Evolutionary conservation across 2,888 invertebrate species (phyloP).

Genomic region (Luperina testacea): DNA sequence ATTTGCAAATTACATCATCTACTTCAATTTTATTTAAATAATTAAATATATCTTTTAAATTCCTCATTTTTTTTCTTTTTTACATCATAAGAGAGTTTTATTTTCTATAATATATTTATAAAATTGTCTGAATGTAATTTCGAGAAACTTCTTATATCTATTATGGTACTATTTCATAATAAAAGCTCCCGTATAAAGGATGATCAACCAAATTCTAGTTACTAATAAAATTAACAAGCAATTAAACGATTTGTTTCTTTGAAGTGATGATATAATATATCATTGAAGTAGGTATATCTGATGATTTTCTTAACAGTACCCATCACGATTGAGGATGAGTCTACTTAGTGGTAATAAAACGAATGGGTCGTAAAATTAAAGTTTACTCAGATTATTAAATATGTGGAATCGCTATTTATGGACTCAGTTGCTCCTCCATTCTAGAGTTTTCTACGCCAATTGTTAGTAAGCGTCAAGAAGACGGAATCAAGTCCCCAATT

Average conservation of each 20-base stretch:
- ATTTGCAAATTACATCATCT: slow-evolving; percentile 7
- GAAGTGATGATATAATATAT: slow-evolving; percentile 41
- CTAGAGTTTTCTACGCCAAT: slow-evolving; percentile 23
- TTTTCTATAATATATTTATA: neutral
- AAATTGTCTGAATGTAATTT: neutral
- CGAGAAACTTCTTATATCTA: neutral
- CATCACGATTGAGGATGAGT: slow-evolving; percentile 58
- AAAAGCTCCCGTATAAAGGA: slow-evolving; percentile 11
- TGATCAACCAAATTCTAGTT: slow-evolving; percentile 20
- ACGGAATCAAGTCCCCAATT: too few relatives aligned
- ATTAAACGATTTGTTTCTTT: slow-evolving; percentile 54
- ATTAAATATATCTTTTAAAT: neutral
- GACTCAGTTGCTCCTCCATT: neutral
- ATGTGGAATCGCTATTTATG: slow-evolving; percentile 14
- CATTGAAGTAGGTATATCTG: slow-evolving; percentile 24
- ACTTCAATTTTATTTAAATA: neutral
- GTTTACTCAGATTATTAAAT: slow-evolving; percentile 16
- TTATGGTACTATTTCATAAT: neutral
- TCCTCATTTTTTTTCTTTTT: neutral
- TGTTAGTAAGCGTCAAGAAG: neutral
- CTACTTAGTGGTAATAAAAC: slow-evolving; percentile 45
- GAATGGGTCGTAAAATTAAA: slow-evolving; percentile 27
- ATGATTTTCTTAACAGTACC: slow-evolving; percentile 34
- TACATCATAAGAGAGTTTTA: neutral
- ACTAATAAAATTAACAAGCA: slow-evolving; percentile 25